A percentile compares a stretch with the other conserved stretches of the same genome.
Evolutionary conservation across 2,888 invertebrate genomes (phyloP).

Genomic region (Blastobasis lacticolella): DNA sequence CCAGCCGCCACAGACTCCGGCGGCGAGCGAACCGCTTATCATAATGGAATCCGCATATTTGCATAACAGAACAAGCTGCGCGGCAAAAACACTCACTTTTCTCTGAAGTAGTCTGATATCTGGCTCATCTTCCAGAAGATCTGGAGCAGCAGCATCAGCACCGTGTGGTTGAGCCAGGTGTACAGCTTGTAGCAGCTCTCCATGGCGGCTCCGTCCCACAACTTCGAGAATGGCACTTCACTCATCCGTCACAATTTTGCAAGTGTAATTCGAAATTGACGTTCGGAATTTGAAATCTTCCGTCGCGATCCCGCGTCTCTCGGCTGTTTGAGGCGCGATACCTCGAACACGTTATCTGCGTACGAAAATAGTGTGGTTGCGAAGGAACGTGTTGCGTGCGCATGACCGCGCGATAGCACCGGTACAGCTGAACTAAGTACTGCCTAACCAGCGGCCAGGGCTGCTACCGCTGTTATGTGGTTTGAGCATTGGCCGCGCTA

Average conservation of each 20-base stretch:
- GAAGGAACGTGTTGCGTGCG: slow-evolving; percentile 20
- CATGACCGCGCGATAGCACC: slow-evolving; percentile 47
- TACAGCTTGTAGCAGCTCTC: slow-evolving; percentile 63
- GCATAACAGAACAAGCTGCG: too few species aligned
- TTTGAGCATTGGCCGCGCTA: too few species aligned
- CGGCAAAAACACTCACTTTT: slow-evolving; percentile 46
- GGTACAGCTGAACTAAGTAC: slow-evolving; percentile 57
- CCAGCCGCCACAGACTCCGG: too few species aligned
- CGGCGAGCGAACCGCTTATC: too few species aligned
- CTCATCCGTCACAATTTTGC: slow-evolving; percentile 59
- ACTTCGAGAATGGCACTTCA: slow-evolving; percentile 53
- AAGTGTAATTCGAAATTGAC: slow-evolving; percentile 23
- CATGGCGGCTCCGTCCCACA: slow-evolving; percentile 60
- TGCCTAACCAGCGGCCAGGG: too few species aligned
- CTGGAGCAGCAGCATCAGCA: slow-evolving; percentile 63
- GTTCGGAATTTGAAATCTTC: slow-evolving; percentile 5
- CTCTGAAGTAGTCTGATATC: slow-evolving; percentile 61
- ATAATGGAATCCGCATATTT: too few species aligned
- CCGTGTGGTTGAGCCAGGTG: slow-evolving; percentile 64
- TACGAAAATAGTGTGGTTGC: slow-evolving; percentile 41
- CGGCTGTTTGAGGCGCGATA: slow-evolving; percentile 23
- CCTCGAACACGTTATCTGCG: slow-evolving; percentile 40
- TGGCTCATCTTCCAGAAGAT: slow-evolving; percentile 70
- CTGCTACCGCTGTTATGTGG: too few species aligned
- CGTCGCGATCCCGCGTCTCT: slow-evolving; percentile 19